These are phyloP conservation scores for Lonchura striata DNA, from an alignment of 2,113 vertebrate species.

Conservation along the genomic window DNA sequence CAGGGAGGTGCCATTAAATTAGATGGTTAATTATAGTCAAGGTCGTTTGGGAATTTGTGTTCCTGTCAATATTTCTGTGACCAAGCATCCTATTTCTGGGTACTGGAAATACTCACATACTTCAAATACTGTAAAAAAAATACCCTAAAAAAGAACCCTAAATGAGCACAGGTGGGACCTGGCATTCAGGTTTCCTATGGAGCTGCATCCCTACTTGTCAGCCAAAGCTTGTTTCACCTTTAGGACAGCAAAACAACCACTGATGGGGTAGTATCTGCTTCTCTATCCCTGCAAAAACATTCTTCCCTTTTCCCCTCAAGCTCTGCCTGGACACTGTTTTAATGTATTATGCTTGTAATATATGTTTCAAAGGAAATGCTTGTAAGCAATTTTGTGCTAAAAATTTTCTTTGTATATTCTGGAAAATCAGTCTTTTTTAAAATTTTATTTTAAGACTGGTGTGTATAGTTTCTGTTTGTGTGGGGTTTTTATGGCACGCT, in stretches of 20 bases:
- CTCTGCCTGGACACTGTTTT: not conserved
- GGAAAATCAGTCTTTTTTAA: not conserved
- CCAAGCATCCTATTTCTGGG: not conserved
- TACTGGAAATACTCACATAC: not conserved
- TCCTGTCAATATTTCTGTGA: slow-evolving; percentile 1
- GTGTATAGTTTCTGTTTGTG: not conserved
- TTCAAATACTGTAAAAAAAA: not conserved
- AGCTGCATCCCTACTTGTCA: not conserved
- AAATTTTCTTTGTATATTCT: not conserved
- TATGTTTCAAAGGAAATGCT: not conserved
- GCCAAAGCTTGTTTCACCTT: not conserved
- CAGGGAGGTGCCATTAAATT: slow-evolving; percentile 10
- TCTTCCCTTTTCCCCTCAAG: not conserved
- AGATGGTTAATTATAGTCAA: slow-evolving; percentile 29
- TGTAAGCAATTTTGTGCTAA: not conserved
- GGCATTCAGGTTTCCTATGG: not conserved
- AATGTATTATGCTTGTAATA: not conserved
- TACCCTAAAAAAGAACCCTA: not conserved
- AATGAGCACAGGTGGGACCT: not conserved
- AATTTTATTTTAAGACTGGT: not conserved
- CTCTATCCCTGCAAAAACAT: not conserved
- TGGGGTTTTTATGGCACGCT: not conserved
- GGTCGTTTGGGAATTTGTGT: not conserved
- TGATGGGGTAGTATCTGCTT: not conserved
- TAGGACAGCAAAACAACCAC: not conserved